phyloP scores from a whole-genome alignment of 2,113 vertebrate genomes.

The Isichthys henryi region DNA sequence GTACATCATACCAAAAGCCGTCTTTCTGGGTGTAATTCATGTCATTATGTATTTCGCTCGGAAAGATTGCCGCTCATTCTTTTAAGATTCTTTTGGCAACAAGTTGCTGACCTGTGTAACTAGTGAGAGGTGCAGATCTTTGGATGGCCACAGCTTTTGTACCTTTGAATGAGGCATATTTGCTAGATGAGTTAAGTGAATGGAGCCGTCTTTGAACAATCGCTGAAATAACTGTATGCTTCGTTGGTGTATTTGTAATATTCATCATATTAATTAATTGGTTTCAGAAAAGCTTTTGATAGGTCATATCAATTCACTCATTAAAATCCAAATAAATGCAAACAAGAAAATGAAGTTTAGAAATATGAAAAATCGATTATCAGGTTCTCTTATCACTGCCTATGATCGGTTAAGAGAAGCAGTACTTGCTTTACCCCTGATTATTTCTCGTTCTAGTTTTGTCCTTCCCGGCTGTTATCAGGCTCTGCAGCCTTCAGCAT shows the following conservation, averaged over 20 bases:
- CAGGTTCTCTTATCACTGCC: no score
- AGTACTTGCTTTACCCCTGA: background rate
- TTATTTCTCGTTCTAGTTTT: background rate
- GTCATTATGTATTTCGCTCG: background rate
- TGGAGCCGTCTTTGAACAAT: background rate
- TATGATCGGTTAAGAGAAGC: no score
- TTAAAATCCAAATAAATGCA: background rate
- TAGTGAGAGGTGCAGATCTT: background rate
- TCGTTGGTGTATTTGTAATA: background rate
- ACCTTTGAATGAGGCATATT: background rate
- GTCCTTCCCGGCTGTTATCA: background rate
- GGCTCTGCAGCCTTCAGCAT: background rate
- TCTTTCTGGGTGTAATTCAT: background rate
- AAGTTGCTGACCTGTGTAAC: background rate
- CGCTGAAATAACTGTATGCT: background rate
- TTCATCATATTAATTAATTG: background rate
- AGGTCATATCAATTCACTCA: background rate
- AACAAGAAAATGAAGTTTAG: background rate
- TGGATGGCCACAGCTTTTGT: background rate
- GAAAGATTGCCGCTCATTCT: background rate
- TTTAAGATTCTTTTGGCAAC: background rate
- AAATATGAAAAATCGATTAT: background rate
- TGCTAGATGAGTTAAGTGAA: background rate
- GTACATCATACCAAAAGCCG: background rate
- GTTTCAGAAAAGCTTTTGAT: background rate